Base-by-base conservation (phyloP, 35 echinoderm and acorn worm genomes). In the Amphiura filiformis region DNA sequence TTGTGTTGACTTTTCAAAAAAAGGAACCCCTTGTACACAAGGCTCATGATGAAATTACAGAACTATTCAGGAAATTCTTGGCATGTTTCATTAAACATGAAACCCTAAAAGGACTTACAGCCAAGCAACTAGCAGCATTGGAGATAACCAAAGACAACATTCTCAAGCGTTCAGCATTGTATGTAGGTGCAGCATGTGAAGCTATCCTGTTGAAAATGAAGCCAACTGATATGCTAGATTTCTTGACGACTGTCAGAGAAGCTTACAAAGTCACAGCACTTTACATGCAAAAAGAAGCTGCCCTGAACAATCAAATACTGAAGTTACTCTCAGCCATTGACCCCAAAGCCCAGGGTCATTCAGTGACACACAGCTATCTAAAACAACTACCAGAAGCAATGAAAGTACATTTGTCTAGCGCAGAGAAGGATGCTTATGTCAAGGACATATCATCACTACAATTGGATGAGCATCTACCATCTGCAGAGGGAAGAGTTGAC, bases 341-440 rank as follows among this genome's bases (percentile, higher is more conserved):
- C 76, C 89, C 57, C 52, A 86, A 77, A 38, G 82, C 82, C 39
- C 89, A 91, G 76, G 89, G 89, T 44, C 70, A 91, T 91, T 83
- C 89, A 52, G 37, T 36, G 7, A 91, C 41, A 0, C 35, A 64
- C 86, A 37, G 78, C n/a, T 85, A 76, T 34, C 79, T 86, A 57
- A 86, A 86, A 57, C n/a, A n/a, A n/a, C 83, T 91, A 22, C 70
- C 82, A 37, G 57, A 86, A 37, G 76, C 28, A 80, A 80, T 88
- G 76, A 79, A 79, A 80, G 42, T 80, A 32, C n/a, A 80, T 31
- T 35, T 88, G 13, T 33, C 76, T 35, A 20, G 20, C 31, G 15
- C 75, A 35, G n/a, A n/a, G n/a, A n/a, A n/a, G n/a, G n/a, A n/a
- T n/a, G n/a, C n/a, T n/a, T n/a, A n/a, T n/a, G n/a, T n/a, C n/a